phyloP scores from a whole-genome alignment of 64 coral and sea anemone genomes.

The Platygyra sinensis region DNA sequence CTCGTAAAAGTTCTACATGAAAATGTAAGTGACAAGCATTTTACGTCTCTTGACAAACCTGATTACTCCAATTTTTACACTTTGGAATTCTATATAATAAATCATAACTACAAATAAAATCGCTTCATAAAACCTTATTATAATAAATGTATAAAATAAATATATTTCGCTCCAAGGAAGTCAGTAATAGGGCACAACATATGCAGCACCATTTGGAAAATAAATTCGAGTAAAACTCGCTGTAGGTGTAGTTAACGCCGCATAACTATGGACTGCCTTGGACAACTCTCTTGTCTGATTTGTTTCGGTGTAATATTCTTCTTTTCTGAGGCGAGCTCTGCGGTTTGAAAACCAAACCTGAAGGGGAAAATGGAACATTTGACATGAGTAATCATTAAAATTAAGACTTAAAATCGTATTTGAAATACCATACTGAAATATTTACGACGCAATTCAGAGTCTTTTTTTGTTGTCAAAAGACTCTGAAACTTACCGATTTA shows the following conservation, averaged over 20 bases:
- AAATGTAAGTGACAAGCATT: not conserved
- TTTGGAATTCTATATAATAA: not conserved
- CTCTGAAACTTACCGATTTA: no score
- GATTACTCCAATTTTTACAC: not conserved
- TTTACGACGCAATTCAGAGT: no score
- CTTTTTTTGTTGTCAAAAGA: no score
- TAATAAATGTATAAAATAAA: not conserved
- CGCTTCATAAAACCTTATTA: not conserved
- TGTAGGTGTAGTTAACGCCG: not conserved
- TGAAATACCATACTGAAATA: no score
- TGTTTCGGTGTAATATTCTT: slow-evolving; percentile 48
- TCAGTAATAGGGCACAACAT: slow-evolving; percentile 26
- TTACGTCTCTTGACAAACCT: not conserved
- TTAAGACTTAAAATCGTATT: no score
- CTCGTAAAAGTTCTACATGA: no score
- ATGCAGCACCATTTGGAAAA: slow-evolving; percentile 40
- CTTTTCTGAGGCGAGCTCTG: slow-evolving; percentile 62
- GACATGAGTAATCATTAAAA: not conserved
- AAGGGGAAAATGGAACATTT: not conserved
- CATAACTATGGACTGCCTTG: slow-evolving; percentile 4
- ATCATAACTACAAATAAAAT: not conserved
- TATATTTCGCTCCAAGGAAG: not conserved
- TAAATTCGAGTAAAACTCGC: slow-evolving; percentile 37
- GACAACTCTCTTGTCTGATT: slow-evolving; percentile 7
- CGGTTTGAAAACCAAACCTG: slow-evolving; percentile 79